Evolutionary conservation across 2,797 vertebrate genomes (phyloP), one percentile per base, ranked within the genome.

Genomic region (Rhadinocentrus ornatus): DNA sequence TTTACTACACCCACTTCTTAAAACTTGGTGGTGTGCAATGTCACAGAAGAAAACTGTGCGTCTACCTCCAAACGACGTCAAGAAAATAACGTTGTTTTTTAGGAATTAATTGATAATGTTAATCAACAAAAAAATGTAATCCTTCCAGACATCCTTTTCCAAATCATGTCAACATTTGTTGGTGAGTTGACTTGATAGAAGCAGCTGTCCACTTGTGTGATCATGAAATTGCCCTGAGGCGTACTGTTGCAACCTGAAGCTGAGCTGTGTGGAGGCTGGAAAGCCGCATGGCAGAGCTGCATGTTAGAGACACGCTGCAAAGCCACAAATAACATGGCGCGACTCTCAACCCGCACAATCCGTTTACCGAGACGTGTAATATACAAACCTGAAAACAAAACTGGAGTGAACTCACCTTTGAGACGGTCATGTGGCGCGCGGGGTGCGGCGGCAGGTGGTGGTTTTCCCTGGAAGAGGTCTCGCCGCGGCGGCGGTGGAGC

Each of bases 381-480:
- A 39, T 39, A 37, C 63, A 61, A 54, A 35, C 3, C 58, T 24
- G 58, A 66, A 52, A 63, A 34, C 60, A 39, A 8, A 4, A n/a
- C 12, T 0, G 34, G 22, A 15, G 60, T 1, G 2, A 35, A 72
- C 91, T 86, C 86, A 94, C 93, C 92, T 93, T 93, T 41, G 82
- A 85, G 88, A 91, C 87, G 89, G 89, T 93, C 93, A 93, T 91
- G 50, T 24, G 88, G 61, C 4, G 81, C 3, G 81, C 61, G 67
- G 63, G 77, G 62, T 56, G 80, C 77, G 80, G 65, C 86, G 76
- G 89, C 90, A 92, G 92, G 91, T 90, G 91, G 69, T 62, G 73
- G 61, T 80, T 84, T 41, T 24, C 71, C 74, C 84, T 26, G 31
- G 72, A 35, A 53, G 81, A 83, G 69, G 79, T 76, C 29, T 18